A percentile compares a stretch with the other conserved stretches of the same genome.
These are phyloP conservation scores for Lycaon pictus DNA, from an alignment of 2,113 vertebrate species.

Conservation along the genomic window DNA sequence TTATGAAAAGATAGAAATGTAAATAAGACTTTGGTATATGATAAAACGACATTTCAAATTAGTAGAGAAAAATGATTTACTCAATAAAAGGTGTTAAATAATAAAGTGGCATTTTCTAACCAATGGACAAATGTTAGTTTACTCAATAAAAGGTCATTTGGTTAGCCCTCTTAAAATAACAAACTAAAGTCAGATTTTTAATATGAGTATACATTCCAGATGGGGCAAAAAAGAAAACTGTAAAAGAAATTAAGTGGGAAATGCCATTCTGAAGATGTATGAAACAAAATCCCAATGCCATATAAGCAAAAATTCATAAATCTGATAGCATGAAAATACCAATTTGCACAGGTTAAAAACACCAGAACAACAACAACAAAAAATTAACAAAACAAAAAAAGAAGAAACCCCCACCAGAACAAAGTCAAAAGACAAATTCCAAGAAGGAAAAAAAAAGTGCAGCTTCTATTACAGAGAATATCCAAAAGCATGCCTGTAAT, in stretches of 20 bases:
- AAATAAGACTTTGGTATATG: background rate
- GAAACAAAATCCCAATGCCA: background rate
- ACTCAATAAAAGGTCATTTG: background rate
- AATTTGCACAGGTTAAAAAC: background rate
- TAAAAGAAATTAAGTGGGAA: background rate
- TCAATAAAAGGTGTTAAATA: constrained; percentile 1
- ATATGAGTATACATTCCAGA: background rate
- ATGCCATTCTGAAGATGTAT: background rate
- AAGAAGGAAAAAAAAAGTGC: background rate
- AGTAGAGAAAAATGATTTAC: background rate
- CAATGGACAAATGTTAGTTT: background rate
- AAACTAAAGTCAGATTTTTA: constrained; percentile 15
- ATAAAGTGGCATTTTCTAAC: constrained; percentile 29
- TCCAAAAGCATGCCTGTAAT: background rate
- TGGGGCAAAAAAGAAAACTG: constrained; percentile 39
- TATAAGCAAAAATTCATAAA: constrained; percentile 37
- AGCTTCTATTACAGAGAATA: constrained; percentile 24
- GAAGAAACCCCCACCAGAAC: background rate
- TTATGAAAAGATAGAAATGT: background rate
- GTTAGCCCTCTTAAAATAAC: background rate
- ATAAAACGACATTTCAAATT: background rate
- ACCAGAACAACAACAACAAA: background rate
- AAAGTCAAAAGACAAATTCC: constrained; percentile 31
- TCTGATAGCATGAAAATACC: constrained; percentile 47
- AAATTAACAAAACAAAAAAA: too few relatives aligned